Conservation (phyloP, 2,797 vertebrate species). For the Austrolebias charrua region DNA sequence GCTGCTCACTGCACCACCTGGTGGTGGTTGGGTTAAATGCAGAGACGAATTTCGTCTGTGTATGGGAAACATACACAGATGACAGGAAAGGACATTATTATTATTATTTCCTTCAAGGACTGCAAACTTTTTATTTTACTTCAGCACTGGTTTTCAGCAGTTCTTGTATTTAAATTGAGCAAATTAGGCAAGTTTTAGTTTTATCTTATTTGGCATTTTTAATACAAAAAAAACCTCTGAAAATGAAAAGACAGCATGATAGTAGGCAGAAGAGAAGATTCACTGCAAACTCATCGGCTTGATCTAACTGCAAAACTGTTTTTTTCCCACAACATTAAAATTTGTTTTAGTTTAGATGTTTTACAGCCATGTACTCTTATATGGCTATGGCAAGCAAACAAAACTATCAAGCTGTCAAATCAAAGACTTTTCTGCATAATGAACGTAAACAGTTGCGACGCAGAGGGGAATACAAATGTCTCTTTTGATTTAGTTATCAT, state of each 20-base stretch:
- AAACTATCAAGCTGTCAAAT: neutral
- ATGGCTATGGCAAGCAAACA: neutral
- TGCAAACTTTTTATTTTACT: no score
- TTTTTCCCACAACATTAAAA: neutral
- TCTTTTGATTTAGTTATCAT: neutral
- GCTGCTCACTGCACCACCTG: no score
- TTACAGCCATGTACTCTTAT: neutral
- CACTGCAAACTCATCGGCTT: no score
- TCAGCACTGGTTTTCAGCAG: neutral
- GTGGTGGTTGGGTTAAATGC: no score
- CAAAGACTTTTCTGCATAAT: neutral
- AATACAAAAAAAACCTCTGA: no score
- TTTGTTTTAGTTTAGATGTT: neutral
- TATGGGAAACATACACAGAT: no score
- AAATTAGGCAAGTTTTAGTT: neutral
- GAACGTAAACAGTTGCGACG: neutral
- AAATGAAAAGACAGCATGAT: neutral
- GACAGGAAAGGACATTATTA: no score
- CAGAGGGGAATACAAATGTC: neutral
- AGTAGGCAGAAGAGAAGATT: neutral
- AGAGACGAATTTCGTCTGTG: no score
- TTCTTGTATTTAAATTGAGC: neutral
- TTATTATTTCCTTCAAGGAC: no score
- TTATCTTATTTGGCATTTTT: no score
- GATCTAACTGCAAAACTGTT: neutral